Evolutionary conservation across 2,113 vertebrate species (phyloP), one percentile per base, ranked within the genome.

Genomic region (Pluvialis apricaria): DNA sequence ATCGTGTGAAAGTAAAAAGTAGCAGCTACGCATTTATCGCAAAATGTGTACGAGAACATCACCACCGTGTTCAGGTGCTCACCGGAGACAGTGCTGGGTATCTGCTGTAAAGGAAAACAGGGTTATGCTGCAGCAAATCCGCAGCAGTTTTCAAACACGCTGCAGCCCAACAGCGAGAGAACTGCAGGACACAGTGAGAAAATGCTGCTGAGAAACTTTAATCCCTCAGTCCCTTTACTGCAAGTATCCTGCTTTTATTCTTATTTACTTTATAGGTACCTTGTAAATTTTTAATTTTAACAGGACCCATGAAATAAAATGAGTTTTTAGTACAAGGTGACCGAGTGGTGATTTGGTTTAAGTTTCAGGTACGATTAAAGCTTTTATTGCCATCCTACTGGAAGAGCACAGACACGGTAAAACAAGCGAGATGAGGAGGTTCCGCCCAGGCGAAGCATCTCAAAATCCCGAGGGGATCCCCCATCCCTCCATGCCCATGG

Each of bases 401-500:
- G 20, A 77, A 36, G 47, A 68, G 40, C 65, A 62, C 1, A 31
- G 76, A 6, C 5, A 20, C 7, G 3, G 24, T 21, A 13, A 82
- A 73, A 66, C 1, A 9, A 3, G 14, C 0, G 0, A 49, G 19
- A 55, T 5, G 13, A 75, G 31, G 55, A 49, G 15, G 20, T 20
- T 49, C 51, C 66, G 40, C 4, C 15, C 55, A 69, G 4, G 17
- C 31, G 20, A 9, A 52, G 10, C 10, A 3, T 9, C 49, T 15
- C 1, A 0, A 70, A 83, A 73, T 19, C 60, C 64, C 2, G 2
- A 24, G 36, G 36, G 31, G 13, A 38, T 6, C 66, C 28, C 2
- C 1, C 5, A 22, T 25, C 17, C 77, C 16, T 13, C 1, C 5
- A 1, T 12, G 6, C 38, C 16, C 19, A 2, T 1, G 3, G 62